Percentiles rank a stretch among this genome's conserved stretches.
phyloP scores from a whole-genome alignment of 2,797 vertebrate species.

The Mormyrus proboscirostris region DNA sequence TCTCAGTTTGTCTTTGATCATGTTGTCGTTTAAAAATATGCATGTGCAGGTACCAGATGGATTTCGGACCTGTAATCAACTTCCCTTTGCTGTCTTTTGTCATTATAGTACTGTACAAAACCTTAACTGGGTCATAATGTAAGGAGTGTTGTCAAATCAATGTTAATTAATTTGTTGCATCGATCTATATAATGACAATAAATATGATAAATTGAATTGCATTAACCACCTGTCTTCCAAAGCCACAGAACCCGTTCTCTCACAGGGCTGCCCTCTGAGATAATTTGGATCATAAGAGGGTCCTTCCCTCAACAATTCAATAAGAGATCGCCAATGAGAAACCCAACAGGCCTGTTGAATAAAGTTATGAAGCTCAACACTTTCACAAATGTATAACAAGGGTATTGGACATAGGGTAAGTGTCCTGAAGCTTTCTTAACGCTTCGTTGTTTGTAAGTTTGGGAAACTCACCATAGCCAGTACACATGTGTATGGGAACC shows the following conservation, averaged over 20 bases:
- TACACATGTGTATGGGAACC: background rate
- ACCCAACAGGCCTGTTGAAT: background rate
- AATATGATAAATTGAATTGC: background rate
- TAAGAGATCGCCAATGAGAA: background rate
- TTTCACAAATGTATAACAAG: background rate
- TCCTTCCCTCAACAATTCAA: background rate
- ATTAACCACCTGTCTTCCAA: background rate
- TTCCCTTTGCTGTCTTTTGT: background rate
- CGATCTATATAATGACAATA: background rate
- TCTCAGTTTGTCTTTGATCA: conserved; percentile 12
- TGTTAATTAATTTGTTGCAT: background rate
- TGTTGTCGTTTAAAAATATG: background rate
- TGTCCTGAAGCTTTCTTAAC: background rate
- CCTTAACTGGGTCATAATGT: background rate
- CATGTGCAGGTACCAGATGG: background rate
- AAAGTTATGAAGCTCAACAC: background rate
- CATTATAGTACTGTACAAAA: background rate
- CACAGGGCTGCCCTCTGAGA: background rate
- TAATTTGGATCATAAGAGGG: background rate
- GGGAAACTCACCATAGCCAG: background rate
- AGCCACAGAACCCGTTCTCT: background rate
- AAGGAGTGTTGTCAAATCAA: background rate
- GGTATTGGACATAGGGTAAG: background rate
- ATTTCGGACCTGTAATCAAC: background rate
- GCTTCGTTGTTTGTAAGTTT: background rate